These are phyloP conservation scores for Amphipyra tragopoginis DNA, from an alignment of 2,888 invertebrate species.

Conservation along the genomic window DNA sequence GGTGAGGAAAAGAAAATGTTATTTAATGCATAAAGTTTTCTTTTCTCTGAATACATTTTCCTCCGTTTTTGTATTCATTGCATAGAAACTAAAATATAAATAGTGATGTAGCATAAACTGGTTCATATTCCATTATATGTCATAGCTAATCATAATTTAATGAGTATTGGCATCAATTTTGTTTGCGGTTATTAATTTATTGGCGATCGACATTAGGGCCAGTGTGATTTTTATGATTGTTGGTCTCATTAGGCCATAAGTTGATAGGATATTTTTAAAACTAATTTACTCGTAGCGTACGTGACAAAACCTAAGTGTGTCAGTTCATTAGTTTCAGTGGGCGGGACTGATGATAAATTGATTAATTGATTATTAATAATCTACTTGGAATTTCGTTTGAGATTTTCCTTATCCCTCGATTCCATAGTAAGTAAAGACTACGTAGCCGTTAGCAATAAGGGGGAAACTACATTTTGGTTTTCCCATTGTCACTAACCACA, in stretches of 20 bases:
- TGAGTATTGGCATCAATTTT: slow-evolving; percentile 64
- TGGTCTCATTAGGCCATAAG: slow-evolving; percentile 74
- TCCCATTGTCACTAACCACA: slow-evolving; percentile 6
- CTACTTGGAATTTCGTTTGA: slow-evolving; percentile 63
- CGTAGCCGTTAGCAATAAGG: background rate
- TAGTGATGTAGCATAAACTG: slow-evolving; percentile 59
- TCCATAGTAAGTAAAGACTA: background rate
- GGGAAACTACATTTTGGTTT: slow-evolving; percentile 6
- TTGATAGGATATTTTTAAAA: slow-evolving; percentile 67
- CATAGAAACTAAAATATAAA: background rate
- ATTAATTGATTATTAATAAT: slow-evolving; percentile 77
- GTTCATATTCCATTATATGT: slow-evolving; percentile 61
- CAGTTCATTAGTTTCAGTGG: slow-evolving; percentile 69
- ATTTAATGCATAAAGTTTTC: slow-evolving; percentile 3
- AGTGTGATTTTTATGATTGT: slow-evolving; percentile 74
- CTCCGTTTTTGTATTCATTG: background rate
- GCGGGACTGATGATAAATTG: slow-evolving; percentile 62
- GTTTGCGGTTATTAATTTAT: slow-evolving; percentile 70
- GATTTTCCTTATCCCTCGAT: slow-evolving; percentile 74
- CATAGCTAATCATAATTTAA: slow-evolving; percentile 58
- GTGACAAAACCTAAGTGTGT: slow-evolving; percentile 82
- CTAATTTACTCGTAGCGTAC: slow-evolving; percentile 73
- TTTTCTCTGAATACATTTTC: slow-evolving; percentile 2
- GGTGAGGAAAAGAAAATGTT: slow-evolving; percentile 2
- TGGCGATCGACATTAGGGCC: slow-evolving; percentile 77